phyloP scores from a whole-genome alignment of 2,888 invertebrate genomes.

The Dysmachus trigonus region DNA sequence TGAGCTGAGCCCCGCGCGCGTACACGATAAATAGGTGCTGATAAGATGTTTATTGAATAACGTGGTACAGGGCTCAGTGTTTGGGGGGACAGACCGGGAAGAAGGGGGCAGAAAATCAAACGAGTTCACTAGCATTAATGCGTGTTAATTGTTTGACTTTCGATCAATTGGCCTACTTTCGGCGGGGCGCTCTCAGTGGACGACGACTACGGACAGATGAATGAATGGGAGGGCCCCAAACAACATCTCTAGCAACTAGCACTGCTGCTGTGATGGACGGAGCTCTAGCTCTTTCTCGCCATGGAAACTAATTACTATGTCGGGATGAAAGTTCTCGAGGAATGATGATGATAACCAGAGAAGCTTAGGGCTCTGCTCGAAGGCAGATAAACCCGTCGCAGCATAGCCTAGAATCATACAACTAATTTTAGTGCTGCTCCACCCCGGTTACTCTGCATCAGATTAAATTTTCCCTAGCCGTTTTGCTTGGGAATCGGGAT shows the following conservation, averaged over 20 bases:
- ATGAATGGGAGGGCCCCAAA: background rate
- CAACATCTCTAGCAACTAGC: background rate
- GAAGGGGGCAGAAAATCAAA: background rate
- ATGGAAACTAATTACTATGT: background rate
- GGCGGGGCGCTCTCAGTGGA: background rate
- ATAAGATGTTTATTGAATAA: conserved; percentile 34
- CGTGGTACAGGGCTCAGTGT: background rate
- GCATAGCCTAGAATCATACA: background rate
- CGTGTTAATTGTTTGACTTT: conserved; percentile 34
- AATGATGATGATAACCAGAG: background rate
- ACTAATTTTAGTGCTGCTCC: background rate
- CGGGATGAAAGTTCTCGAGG: background rate
- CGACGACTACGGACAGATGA: background rate
- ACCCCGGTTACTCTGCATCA: background rate
- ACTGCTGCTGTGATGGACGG: background rate
- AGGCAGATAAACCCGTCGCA: background rate
- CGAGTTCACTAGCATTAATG: conserved; percentile 31
- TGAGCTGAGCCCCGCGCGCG: conserved; percentile 7
- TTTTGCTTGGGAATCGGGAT: background rate
- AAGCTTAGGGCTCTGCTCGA: background rate
- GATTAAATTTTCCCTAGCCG: background rate
- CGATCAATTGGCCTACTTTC: conserved; percentile 33
- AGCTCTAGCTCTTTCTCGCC: background rate
- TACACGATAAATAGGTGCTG: conserved; percentile 30
- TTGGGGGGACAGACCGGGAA: background rate